Percentiles rank a stretch among this genome's conserved stretches.
phyloP scores from a whole-genome alignment of 1,140 invertebrate genomes.

The Heliothis subflexa region DNA sequence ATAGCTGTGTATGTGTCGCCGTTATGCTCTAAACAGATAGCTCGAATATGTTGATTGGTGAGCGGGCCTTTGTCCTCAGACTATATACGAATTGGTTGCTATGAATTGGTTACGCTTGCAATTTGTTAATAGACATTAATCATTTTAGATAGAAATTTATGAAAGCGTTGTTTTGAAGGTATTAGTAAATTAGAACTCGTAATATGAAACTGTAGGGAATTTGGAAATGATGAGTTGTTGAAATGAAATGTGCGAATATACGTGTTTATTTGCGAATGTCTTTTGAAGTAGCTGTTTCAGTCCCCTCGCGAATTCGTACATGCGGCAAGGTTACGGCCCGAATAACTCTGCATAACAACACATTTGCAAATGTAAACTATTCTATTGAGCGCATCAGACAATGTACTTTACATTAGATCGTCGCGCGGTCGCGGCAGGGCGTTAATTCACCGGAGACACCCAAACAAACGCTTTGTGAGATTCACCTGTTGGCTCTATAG shows the following conservation, averaged over 20 bases:
- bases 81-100: conserved; percentile 43
- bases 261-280: conserved; percentile 8
- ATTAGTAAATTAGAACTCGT: conserved; percentile 13
- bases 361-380: conserved; percentile 46
- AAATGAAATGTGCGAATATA: conserved; percentile 2
- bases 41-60: conserved; percentile 43
- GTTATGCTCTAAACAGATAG: conserved; percentile 48
- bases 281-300: conserved; percentile 23
- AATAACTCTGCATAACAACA: background rate
- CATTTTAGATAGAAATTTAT: conserved; percentile 25
- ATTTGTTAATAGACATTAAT: conserved; percentile 37
- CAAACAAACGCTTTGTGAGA: conserved; percentile 80
- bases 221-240: too few species aligned
- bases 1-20: conserved; percentile 23
- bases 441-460: conserved; percentile 79
- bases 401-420: conserved; percentile 45
- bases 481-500: conserved; percentile 83
- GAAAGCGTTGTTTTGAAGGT: conserved; percentile 17
- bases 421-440: conserved; percentile 57
- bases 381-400: conserved; percentile 49
- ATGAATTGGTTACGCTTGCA: conserved; percentile 37
- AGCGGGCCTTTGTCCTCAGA: conserved; percentile 30
- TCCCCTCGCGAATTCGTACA: conserved; percentile 12
- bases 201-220: background rate
- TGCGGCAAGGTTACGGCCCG: background rate